These are phyloP conservation scores for Cuniculus paca DNA, from an alignment of 2,797 vertebrate species.

Conservation along the genomic window DNA sequence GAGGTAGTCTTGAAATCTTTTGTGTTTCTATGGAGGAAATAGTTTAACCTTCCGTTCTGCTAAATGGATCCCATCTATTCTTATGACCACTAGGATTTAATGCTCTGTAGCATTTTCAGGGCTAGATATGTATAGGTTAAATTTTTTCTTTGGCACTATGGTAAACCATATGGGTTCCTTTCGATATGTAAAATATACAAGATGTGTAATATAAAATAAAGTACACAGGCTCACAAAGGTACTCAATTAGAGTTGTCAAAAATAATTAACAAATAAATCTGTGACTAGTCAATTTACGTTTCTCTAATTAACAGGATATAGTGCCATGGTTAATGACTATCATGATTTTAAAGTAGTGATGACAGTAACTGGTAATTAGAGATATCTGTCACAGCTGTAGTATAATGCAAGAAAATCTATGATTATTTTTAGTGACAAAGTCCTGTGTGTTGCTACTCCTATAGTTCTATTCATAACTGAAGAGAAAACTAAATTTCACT, in stretches of 20 bases:
- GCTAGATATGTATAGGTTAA: background rate
- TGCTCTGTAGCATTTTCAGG: background rate
- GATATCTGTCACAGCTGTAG: background rate
- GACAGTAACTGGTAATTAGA: slow-evolving; percentile 8
- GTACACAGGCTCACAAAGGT: background rate
- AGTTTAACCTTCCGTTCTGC: background rate
- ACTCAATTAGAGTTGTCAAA: slow-evolving; percentile 23
- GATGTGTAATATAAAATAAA: slow-evolving; percentile 15
- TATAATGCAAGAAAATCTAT: background rate
- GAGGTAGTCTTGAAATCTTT: background rate
- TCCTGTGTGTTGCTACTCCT: background rate
- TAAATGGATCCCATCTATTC: background rate
- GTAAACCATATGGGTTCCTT: background rate
- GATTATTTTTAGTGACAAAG: slow-evolving; percentile 26
- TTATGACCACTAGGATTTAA: background rate
- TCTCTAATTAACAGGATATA: slow-evolving; percentile 44
- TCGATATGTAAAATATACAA: background rate
- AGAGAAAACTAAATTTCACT: background rate
- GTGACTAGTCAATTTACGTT: background rate
- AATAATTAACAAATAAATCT: slow-evolving; percentile 40
- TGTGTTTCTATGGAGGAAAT: slow-evolving; percentile 8
- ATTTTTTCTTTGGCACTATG: slow-evolving; percentile 12
- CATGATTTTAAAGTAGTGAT: slow-evolving; percentile 28
- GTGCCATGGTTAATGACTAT: background rate
- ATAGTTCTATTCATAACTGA: background rate